Base-by-base conservation (phyloP, 1,140 invertebrate genomes). In the Bombus confusus region DNA sequence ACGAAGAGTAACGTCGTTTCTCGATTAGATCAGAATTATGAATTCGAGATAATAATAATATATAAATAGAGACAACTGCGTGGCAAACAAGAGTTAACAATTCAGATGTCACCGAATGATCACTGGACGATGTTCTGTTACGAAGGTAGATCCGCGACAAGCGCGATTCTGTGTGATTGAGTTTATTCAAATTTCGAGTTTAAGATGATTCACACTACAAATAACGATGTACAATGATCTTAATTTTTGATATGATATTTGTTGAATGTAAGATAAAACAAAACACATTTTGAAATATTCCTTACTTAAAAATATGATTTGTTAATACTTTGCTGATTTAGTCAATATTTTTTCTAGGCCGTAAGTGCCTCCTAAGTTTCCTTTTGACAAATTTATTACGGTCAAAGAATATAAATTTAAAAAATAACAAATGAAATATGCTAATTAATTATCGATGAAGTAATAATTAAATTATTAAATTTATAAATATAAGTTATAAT, bases 161-260 rank as follows among this genome's bases (percentile, higher is more conserved):
- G 15, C 47, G 47, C 47, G 47, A 52, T 52, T 52, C 47, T 52
- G 47, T 71, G 47, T 31, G 39, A 80, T n/a, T 1, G 9, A 80
- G 83, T 80, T 79, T 62, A 77, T 85, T 85, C 68, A 43, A 85
- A 85, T 72, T 80, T 85, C 31, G 28, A 57, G n/a, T 47, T 43
- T 59, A 62, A 57, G 34, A 31, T 78, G 75, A 9, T 72, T 72
- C 41, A 47, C 52, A 47, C 9, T 31, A 39, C 3, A n/a, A 13
- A 41, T 39, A 15, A 10, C 13, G 31, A 12, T 62, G 31, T 2
- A n/a, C 52, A 18, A 18, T 9, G 5, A 68, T 18, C 4, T 66
- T 31, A 9, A 10, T 31, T 83, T 52, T 52, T 3, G 31, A 64
- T 31, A 34, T 34, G 9, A 22, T 8, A 72, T 31, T 57, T 13